Base-by-base conservation (phyloP, 2,888 invertebrate genomes). In the Scaptomyza parva region DNA sequence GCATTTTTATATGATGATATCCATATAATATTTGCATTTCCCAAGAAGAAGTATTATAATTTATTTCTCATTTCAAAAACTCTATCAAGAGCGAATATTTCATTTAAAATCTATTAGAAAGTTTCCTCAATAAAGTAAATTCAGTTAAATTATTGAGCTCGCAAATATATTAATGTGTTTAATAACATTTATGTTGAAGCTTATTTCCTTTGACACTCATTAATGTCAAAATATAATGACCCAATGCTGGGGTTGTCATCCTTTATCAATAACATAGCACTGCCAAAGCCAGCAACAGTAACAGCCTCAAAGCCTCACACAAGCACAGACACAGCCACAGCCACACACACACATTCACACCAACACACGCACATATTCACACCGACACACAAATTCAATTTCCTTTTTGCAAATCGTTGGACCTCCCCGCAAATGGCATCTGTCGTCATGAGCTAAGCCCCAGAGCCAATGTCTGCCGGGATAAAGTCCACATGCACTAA, bases 341-440 rank as follows among this genome's bases (percentile, higher is more conserved):
- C 41, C 8, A 52, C 44, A 69, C 50, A 72, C 12, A 60, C 11
- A 47, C 22, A 28, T 18, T 28, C 4, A 53, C 28, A 22, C 18
- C 45, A 24, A 48, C 39, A 28, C n/a, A 47, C 45, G 50, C 12
- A 3, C 30, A 26, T 37, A 37, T 9, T 18, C 40, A 28, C 55
- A 51, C 39, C 43, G 17, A 50, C 37, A 57, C 51, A 66, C 57
- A 88, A 73, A 80, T 88, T 83, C 87, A 88, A 83, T 83, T 83
- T 83, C 87, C 87, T 81, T 47, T 47, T 73, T 68, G 33, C 74
- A 80, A 80, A 68, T 60, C 64, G 81, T 55, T 74, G 58, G 44
- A 58, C 54, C 18, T 37, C 17, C 28, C 73, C 67, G 22, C 54
- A 57, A 50, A 62, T 60, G 55, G 65, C 59, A 66, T 41, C 51